Conservation (phyloP, 2,113 vertebrate species). For the Cacatua alba region DNA sequence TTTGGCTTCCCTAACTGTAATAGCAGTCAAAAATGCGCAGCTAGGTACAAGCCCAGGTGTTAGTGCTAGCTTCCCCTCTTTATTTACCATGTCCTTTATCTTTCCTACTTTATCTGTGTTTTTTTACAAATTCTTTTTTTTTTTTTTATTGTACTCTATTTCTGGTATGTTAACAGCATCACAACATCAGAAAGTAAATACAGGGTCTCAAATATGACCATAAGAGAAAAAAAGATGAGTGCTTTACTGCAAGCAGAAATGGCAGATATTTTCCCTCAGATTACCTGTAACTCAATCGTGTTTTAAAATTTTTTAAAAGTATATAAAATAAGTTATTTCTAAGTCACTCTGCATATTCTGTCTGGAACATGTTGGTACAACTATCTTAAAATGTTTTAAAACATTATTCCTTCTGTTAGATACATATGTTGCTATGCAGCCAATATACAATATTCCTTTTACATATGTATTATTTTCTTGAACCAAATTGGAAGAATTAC, state of each 20-base stretch:
- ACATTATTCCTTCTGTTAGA: background rate
- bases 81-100: background rate
- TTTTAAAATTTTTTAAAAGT: background rate
- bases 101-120: background rate
- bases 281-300: background rate
- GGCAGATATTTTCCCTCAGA: background rate
- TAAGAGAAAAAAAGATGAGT: background rate
- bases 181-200: background rate
- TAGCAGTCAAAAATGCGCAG: background rate
- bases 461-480: background rate
- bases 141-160: background rate
- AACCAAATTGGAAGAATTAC: background rate
- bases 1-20: background rate
- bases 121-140: background rate
- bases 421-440: background rate
- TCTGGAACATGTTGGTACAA: background rate
- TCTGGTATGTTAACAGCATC: background rate
- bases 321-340: background rate
- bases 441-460: background rate
- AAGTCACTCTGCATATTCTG: background rate
- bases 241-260: background rate
- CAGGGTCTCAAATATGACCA: background rate
- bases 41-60: slow-evolving; percentile 7
- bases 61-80: background rate
- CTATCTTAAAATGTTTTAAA: slow-evolving; percentile 1